A percentile compares a stretch with the other conserved stretches of the same genome.
phyloP scores from a whole-genome alignment of 2,888 invertebrate genomes.

The Eupithecia centaureata region DNA sequence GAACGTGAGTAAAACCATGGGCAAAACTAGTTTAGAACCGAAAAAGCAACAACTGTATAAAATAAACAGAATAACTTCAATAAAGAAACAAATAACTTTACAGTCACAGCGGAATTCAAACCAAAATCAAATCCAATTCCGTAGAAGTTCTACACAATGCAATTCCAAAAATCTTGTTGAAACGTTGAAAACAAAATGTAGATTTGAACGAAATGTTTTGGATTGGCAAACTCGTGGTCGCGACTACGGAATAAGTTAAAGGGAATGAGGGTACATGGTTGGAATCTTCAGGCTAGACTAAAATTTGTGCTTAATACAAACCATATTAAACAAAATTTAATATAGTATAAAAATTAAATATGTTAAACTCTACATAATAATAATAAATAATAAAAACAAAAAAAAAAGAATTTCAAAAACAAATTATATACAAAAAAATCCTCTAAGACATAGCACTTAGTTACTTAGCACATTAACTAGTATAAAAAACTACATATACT shows the following conservation, averaged over 20 bases:
- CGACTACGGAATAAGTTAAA: conserved; percentile 10
- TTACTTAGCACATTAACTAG: too few species aligned
- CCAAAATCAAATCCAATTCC: conserved; percentile 2
- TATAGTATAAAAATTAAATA: too few species aligned
- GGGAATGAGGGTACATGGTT: not conserved
- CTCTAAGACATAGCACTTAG: too few species aligned
- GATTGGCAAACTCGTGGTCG: conserved; percentile 36
- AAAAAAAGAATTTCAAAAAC: too few species aligned
- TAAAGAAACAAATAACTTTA: conserved; percentile 6
- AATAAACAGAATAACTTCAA: not conserved
- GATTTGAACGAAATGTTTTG: conserved; percentile 36
- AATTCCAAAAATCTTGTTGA: conserved; percentile 15
- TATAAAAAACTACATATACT: too few species aligned
- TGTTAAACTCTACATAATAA: too few species aligned
- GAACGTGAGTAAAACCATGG: too few species aligned
- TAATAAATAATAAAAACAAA: too few species aligned
- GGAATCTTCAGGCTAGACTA: not conserved
- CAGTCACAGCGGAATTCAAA: conserved; percentile 10
- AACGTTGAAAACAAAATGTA: conserved; percentile 31
- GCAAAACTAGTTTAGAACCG: too few species aligned
- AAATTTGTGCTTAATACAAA: too few species aligned
- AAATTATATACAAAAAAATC: too few species aligned
- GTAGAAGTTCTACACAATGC: conserved; percentile 6
- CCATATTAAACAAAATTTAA: too few species aligned
- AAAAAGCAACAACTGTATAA: not conserved